These are phyloP conservation scores for Drosophila peninsularis DNA, from an alignment of 2,888 invertebrate species.

Conservation along the genomic window DNA sequence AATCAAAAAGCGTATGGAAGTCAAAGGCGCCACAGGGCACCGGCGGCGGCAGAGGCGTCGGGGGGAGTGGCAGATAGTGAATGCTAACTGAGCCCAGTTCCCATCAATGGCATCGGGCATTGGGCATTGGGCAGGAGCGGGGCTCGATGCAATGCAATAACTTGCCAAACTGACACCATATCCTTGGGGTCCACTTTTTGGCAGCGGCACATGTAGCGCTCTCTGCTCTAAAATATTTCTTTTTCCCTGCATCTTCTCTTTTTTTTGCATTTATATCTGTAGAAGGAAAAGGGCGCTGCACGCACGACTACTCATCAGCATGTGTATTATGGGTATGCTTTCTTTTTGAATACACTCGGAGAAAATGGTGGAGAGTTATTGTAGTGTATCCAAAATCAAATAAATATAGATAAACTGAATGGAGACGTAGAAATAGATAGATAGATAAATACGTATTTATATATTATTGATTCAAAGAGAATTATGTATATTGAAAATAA, in stretches of 20 bases:
- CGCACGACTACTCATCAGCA: constrained; percentile 53
- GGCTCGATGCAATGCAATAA: constrained; percentile 66
- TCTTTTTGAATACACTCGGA: constrained; percentile 28
- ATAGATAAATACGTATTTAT: no score
- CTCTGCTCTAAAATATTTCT: constrained; percentile 20
- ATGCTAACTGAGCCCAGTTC: constrained; percentile 35
- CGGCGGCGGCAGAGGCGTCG: background rate
- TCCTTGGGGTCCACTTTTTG: constrained; percentile 69
- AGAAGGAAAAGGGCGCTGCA: constrained; percentile 24
- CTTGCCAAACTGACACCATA: constrained; percentile 73
- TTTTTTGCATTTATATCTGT: constrained; percentile 8
- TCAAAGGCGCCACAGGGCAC: constrained; percentile 70
- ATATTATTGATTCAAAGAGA: no score
- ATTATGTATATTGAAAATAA: background rate
- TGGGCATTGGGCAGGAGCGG: constrained; percentile 10
- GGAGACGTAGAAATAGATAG: no score
- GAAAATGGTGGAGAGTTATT: background rate
- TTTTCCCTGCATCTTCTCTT: background rate
- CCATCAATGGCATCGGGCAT: constrained; percentile 13
- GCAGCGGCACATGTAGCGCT: constrained; percentile 17
- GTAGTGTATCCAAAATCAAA: no score
- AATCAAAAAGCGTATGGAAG: constrained; percentile 75
- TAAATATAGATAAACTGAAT: no score
- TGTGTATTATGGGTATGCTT: constrained; percentile 12
- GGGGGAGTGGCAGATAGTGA: constrained; percentile 7